Evolutionary conservation across 2,797 vertebrate species (phyloP), one percentile per base, ranked within the genome.

Genomic region (Sphenodon punctatus): DNA sequence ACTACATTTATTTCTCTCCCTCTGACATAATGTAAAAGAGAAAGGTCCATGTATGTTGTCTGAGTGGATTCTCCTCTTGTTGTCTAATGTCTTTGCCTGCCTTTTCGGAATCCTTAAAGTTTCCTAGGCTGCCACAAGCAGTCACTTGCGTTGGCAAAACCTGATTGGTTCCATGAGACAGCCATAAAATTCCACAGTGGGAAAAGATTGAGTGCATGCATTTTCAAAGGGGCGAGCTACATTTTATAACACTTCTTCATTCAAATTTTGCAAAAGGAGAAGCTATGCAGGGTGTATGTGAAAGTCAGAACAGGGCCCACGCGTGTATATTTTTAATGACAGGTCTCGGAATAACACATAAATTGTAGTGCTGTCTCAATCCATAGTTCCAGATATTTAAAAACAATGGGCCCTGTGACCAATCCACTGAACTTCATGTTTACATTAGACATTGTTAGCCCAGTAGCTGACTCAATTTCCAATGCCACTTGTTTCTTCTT

Each of bases 281-380:
- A 76, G 68, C 20, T 70, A 34, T 75, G 7, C 39, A 51, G 49
- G 46, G 4, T 71, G 2, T 60, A 30, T 38, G 43, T n/a, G 74
- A 34, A 75, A 80, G 27, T 67, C 59, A 70, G 80, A 82, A 46
- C 58, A 85, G 46, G 65, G 43, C 69, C 39, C 80, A 79, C 80
- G 81, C 84, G 53, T 82, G 86, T 88, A 2, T 87, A 83, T 92
- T 90, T 95, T 92, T 89, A 92, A 85, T 87, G 77, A 78, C 79
- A 61, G 10, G 14, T 84, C 76, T 86, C 51, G 55, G 59, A 89
- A 43, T 82, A 73, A 80, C 79, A 76, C 86, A 80, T 65, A 91
- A 87, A 69, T 75, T 58, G 34, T 86, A 88, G 74, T 77, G 67
- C 71, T 84, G 39, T 56, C 75, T 89, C 75, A 82, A 16, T 85